These are phyloP conservation scores for Argyresthia albistria DNA, from an alignment of 2,888 invertebrate genomes.

Conservation along the genomic window DNA sequence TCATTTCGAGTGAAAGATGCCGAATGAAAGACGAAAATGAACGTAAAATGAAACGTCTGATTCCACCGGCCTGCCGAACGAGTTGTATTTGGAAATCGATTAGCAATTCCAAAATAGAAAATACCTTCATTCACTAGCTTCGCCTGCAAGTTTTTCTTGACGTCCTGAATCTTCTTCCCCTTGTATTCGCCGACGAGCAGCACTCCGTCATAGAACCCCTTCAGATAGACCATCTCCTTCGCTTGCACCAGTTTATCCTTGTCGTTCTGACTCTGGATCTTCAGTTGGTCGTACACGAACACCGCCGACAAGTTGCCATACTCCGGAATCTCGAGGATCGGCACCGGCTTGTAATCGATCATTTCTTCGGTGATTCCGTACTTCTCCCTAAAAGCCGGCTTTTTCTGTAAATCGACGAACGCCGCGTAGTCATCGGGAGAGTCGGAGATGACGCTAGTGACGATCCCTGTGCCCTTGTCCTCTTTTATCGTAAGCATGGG, in stretches of 20 bases:
- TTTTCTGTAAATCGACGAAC: conserved; percentile 94
- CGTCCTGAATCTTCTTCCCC: conserved; percentile 94
- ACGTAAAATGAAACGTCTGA: background rate
- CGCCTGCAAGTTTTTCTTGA: conserved; percentile 91
- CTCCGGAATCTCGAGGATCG: conserved; percentile 94
- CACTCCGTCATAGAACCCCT: conserved; percentile 96
- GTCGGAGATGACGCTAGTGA: conserved; percentile 98
- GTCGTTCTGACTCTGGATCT: conserved; percentile 99
- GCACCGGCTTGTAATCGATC: conserved; percentile 78
- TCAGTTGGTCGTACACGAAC: conserved; percentile 86
- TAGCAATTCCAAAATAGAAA: too few species aligned
- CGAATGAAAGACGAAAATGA: background rate
- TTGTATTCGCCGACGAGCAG: conserved; percentile 90
- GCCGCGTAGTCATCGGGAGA: conserved; percentile 99
- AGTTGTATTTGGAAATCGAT: too few species aligned
- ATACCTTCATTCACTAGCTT: conserved; percentile 76
- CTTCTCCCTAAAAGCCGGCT: conserved; percentile 92
- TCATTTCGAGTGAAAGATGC: background rate
- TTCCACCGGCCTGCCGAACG: too few species aligned
- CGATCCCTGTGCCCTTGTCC: conserved; percentile 98
- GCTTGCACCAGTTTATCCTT: conserved; percentile 93
- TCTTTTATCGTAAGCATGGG: conserved; percentile 99
- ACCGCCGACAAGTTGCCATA: conserved; percentile 90
- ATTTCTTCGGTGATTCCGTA: conserved; percentile 86
- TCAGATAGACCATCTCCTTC: conserved; percentile 95